Evolutionary conservation across 2,888 invertebrate genomes (phyloP).

Genomic region (Nomada fucata): DNA sequence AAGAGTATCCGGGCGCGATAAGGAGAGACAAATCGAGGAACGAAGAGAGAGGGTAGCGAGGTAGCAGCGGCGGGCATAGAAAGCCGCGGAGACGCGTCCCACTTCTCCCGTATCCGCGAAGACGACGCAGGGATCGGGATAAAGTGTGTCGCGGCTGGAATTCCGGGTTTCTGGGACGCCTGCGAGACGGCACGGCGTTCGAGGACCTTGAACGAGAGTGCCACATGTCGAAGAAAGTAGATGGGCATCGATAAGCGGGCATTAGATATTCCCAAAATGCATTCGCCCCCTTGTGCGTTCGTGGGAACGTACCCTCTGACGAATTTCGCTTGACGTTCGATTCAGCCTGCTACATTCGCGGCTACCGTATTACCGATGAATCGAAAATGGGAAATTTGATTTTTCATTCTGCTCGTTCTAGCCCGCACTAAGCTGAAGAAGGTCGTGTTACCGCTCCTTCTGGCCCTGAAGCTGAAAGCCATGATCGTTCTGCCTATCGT

Average conservation of each 20-base stretch:
- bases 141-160: slow-evolving; percentile 65
- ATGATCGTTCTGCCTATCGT: slow-evolving; percentile 87
- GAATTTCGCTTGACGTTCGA: slow-evolving; percentile 54
- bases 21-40: not conserved
- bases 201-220: slow-evolving; percentile 81
- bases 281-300: slow-evolving; percentile 10
- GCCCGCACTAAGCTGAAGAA: slow-evolving; percentile 87
- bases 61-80: slow-evolving; percentile 48
- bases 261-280: slow-evolving; percentile 62
- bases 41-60: slow-evolving; percentile 17
- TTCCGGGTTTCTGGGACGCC: slow-evolving; percentile 82
- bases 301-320: slow-evolving; percentile 13
- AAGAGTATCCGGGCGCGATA: not conserved
- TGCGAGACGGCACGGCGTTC: slow-evolving; percentile 62
- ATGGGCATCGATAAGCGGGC: slow-evolving; percentile 76
- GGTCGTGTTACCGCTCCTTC: slow-evolving; percentile 87
- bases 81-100: slow-evolving; percentile 62
- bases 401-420: slow-evolving; percentile 63
- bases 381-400: too few relatives aligned
- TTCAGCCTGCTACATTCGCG: slow-evolving; percentile 3
- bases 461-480: slow-evolving; percentile 87
- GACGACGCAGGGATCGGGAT: slow-evolving; percentile 34
- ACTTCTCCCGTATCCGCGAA: slow-evolving; percentile 69
- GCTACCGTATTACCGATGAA: not conserved
- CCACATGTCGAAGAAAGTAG: slow-evolving; percentile 81